Percentiles rank a stretch among this genome's conserved stretches.
These are phyloP conservation scores for Heliconius himera DNA, from an alignment of 1,140 invertebrate species.

Conservation along the genomic window DNA sequence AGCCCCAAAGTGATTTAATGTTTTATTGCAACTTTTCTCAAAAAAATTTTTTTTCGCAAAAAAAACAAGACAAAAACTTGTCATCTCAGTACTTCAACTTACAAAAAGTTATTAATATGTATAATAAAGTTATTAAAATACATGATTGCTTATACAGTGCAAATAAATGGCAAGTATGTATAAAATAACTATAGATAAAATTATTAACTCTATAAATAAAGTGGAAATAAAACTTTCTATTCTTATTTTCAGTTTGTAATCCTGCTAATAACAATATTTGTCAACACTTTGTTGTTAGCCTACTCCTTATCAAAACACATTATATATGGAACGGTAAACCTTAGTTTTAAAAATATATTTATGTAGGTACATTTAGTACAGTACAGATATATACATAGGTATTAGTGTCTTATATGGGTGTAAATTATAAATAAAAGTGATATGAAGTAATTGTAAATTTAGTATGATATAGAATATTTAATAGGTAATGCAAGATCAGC, in stretches of 20 bases:
- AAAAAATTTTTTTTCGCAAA: background rate
- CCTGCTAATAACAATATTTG: background rate
- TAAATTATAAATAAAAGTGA: no score
- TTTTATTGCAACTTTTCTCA: background rate
- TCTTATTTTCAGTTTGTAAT: background rate
- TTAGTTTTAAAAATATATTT: background rate
- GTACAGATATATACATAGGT: no score
- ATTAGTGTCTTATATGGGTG: no score
- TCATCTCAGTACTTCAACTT: conserved; percentile 35
- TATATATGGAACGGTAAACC: background rate
- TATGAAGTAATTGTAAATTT: no score
- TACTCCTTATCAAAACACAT: background rate
- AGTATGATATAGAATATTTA: no score
- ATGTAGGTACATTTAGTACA: no score
- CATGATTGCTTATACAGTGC: conserved; percentile 55
- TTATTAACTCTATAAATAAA: background rate
- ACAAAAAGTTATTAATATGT: conserved; percentile 54
- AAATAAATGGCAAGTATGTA: conserved; percentile 64
- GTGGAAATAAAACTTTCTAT: background rate
- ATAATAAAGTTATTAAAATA: conserved; percentile 53
- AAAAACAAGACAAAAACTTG: background rate
- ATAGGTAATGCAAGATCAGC: no score
- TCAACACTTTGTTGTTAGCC: background rate
- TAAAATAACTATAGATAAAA: background rate
- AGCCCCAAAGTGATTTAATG: background rate